Evolutionary conservation across 2,797 vertebrate species (phyloP), one percentile per base, ranked within the genome.

Genomic region (Apodemus agrarius): DNA sequence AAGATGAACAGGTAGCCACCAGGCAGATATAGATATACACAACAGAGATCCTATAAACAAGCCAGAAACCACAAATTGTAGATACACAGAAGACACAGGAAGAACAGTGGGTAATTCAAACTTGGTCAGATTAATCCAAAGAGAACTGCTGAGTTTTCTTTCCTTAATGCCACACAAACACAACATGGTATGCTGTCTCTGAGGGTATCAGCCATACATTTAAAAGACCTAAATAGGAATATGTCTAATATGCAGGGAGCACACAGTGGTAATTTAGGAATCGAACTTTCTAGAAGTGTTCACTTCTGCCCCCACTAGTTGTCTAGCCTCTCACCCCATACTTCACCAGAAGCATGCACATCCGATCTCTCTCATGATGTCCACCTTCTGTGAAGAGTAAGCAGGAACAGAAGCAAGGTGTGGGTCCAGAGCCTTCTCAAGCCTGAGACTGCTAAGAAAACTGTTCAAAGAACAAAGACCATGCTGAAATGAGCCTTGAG

Each of bases 311-410:
- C 31, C 26, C 2, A 21, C 72, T 63, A 65, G 37, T 12, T 72
- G 37, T 9, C 26, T 34, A 75, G 22, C 1, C 26, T 40, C 4
- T 40, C 4, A 0, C 29, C n/a, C 31, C 0, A 1, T 79, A 75
- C 67, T 46, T 0, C 46, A 37, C 12, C 57, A 16, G 49, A 83
- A 16, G 65, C 40, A 43, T 4, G 13, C 22, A 10, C 8, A 29
- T 61, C 21, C 2, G 31, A 2, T 29, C 19, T 84, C 49, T 81
- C 4, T 54, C 16, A 86, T 19, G 13, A 82, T 26, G 17, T 26
- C 22, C 40, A 49, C 0, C 11, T 19, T 31, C 34, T 3, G 0
- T 46, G 63, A 72, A 63, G 78, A 16, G 46, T 37, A 31, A 93
- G 24, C 3, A 40, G 11, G 40, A 94, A 57, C 43, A 17, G 14